Base-by-base conservation (phyloP, 2,113 vertebrate genomes). In the Notarius lentiginosus region DNA sequence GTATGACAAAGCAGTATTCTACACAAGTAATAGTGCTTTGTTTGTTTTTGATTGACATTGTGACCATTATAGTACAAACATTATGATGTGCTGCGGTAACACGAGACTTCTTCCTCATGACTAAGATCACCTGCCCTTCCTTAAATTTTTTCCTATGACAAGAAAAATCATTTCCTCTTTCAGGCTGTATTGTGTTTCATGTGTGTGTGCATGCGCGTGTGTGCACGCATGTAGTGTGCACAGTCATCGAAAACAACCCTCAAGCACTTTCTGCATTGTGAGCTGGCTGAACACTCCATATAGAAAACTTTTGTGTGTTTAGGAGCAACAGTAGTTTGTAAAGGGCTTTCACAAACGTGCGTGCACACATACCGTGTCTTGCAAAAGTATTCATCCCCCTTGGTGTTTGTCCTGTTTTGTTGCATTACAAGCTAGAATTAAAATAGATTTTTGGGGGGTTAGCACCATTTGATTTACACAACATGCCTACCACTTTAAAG, bases 121-220 rank as follows among this genome's bases (percentile, higher is more conserved):
- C 75, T 82, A n/a, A 70, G 70, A 7, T 55, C 47, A 73, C 58
- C 30, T 34, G 24, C 18, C 27, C 27, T 79, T 86, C 51, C 8
- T 30, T 87, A 53, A 53, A 49, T 9, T 51, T 34, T 82, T 83
- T 2, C 30, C 83, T n/a, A 14, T 79, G 79, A 81, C 82, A 60
- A 73, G 8, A 84, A 87, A 41, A 76, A 84, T 75, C 30, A 77
- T 77, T 85, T 89, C 83, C 83, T 68, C 68, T 83, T 89, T 82
- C 8, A 51, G 8, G 18, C 17, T 20, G 9, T 34, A 22, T 84
- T 58, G 10, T 60, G 20, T 9, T 84, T 70, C 10, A 2, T 51
- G 41, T 24, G 14, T 82, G 58, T 65, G 60, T 53, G 63, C 70
- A 51, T 70, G 49, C 56, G n/a, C 70, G 77, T 56, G 14, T 65